phyloP scores from a whole-genome alignment of 2,113 vertebrate genomes.

The Periophthalmus modestus region DNA sequence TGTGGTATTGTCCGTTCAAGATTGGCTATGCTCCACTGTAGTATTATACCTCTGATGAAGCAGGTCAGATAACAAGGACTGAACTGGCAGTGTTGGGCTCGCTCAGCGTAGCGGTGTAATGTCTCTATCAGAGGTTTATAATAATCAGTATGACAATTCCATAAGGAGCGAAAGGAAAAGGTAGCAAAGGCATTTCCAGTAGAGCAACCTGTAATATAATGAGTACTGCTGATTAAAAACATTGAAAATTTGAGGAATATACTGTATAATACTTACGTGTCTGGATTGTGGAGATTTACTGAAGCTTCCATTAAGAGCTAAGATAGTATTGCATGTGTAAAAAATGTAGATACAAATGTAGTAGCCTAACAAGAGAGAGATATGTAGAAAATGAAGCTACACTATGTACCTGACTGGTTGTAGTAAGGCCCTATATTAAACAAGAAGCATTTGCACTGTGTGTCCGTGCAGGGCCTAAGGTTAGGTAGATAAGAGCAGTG shows the following conservation, averaged over 20 bases:
- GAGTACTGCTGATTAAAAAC: background rate
- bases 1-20: no score
- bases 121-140: no score
- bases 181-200: background rate
- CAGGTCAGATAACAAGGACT: no score
- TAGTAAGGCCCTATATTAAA: background rate
- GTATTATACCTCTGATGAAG: no score
- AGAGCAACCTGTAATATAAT: background rate
- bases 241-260: background rate
- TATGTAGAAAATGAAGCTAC: background rate
- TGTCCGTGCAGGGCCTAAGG: background rate
- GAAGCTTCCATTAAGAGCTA: background rate
- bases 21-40: no score
- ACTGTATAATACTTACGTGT: no score
- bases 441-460: background rate
- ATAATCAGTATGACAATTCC: no score
- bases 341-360: no score
- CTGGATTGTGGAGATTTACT: background rate
- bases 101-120: no score
- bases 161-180: no score
- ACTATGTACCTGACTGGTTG: background rate
- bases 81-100: no score
- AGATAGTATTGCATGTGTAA: background rate
- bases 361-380: background rate
- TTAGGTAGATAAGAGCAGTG: background rate